A percentile compares a stretch with the other conserved stretches of the same genome.
These are phyloP conservation scores for Notoglanidium macrostoma DNA, from an alignment of 2,797 vertebrate genomes.

Conservation along the genomic window DNA sequence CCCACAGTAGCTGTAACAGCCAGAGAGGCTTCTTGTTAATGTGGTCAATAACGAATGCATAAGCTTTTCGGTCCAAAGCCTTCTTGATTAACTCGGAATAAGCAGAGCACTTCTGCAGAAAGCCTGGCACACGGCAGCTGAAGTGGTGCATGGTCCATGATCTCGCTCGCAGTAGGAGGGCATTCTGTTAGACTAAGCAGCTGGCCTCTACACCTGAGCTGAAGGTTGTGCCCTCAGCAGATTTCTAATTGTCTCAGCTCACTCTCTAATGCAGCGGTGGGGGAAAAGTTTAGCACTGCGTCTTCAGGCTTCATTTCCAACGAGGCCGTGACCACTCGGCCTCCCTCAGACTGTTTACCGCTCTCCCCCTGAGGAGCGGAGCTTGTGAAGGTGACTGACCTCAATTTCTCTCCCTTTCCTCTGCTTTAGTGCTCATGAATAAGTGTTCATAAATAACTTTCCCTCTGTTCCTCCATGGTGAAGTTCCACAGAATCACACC, in stretches of 20 bases:
- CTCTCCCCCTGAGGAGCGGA: conserved; percentile 37
- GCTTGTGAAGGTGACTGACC: conserved; percentile 61
- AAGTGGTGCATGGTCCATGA: conserved; percentile 3
- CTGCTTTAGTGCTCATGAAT: conserved; percentile 61
- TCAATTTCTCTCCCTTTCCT: conserved; percentile 64
- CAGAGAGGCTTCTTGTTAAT: background rate
- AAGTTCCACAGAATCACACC: conserved; percentile 17
- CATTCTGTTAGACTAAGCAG: conserved; percentile 32
- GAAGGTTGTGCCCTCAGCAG: conserved; percentile 45
- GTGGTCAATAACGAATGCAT: background rate
- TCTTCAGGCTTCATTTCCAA: conserved; percentile 54
- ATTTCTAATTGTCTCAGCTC: conserved; percentile 55
- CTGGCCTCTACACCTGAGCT: conserved; percentile 47
- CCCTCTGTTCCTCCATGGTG: conserved; percentile 31
- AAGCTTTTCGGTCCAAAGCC: background rate
- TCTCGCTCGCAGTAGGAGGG: conserved; percentile 1
- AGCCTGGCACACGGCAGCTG: background rate
- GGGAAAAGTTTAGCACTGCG: conserved; percentile 45
- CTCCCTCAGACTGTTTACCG: conserved; percentile 54
- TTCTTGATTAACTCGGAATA: conserved; percentile 13
- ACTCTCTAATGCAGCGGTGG: conserved; percentile 17
- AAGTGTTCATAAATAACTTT: conserved; percentile 60
- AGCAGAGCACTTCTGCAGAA: conserved; percentile 28
- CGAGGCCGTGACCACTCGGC: conserved; percentile 34
- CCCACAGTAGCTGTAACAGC: background rate